Base-by-base conservation (phyloP, 2,797 vertebrate species). In the Limnodromus scolopaceus region DNA sequence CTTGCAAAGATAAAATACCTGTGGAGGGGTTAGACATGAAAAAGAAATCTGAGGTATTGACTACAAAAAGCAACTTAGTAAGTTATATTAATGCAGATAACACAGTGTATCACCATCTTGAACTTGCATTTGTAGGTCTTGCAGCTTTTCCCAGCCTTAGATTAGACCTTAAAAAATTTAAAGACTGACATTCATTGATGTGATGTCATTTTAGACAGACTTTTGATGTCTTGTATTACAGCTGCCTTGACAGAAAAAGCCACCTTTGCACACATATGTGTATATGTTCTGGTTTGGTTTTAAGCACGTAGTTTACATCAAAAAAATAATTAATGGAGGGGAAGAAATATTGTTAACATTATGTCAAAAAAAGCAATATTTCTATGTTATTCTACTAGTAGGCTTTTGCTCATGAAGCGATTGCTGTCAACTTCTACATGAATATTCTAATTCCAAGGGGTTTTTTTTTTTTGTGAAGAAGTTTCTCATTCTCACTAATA, bases 1-100 rank as follows among this genome's bases (percentile, higher is more conserved):
- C 51, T 96, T 95, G 84, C 75, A 92, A 90, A 94, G 55, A 48
- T 9, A 38, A 57, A 92, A 92, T 60, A 77, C 2, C 34, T 57
- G 34, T 48, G 39, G 36, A 61, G 38, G 27, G 11, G 38, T 32
- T 54, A 83, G 48, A 89, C 79, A 63, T 93, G 58, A 51, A 84
- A 93, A 87, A 77, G 16, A 77, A 84, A 58, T 9, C 6, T 48
- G 39, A 65, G 30, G 57, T 58, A 38, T 20, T 76, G 60, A 81
- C 46, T 38, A 71, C 12, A 65, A 74, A 75, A 32, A 70, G 18
- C 24, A 58, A 34, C 6, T 6, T 39, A 71, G 15, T 20, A 34
- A 49, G 14, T 78, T 80, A 28, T 2, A 65, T 23, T 60, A 75
- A 46, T 53, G 80, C n/a, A 63, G 51, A 4, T 48, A 74, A 81